Base-by-base conservation (phyloP, 2,888 invertebrate species). In the Sclerodermus sp. region DNA sequence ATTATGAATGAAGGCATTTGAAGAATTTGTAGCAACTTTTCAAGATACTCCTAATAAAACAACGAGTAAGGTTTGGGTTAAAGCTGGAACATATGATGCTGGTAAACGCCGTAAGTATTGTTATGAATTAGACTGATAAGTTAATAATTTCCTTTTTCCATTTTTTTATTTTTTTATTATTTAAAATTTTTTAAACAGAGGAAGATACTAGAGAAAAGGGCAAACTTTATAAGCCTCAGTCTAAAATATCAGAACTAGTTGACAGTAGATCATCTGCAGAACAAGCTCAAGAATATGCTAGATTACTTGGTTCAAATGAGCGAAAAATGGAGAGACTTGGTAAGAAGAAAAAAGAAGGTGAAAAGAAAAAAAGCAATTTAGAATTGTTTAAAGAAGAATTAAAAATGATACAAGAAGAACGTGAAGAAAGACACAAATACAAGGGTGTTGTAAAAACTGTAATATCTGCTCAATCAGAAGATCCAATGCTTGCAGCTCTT, bases 341-440 rank as follows among this genome's bases (percentile, higher is more conserved):
- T 6, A 87, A 78, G 55, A 81, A 86, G 72, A 92, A 91, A 70
- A 90, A 87, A 69, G 86, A 85, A 53, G 85, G 87, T 45, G 90
- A 90, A 60, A 96, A 95, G 76, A 94, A 94, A 77, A 97, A 97
- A 74, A 96, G 95, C 73, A 98, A 99, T 79, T 81, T 99, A 57
- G 99, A 99, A 78, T 81, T 94, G 13, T 99, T 99, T 73, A 99
- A 99, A 78, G 98, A 99, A 77, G 99, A 99, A 80, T 79, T 99
- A 38, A 89, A 95, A 82, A 96, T 96, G 79, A 96, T 97, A 62
- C 99, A 99, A 82, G 96, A 97, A 76, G 97, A 98, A 78, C 84
- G 98, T 18, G 94, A 96, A 72, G 97, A 98, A 73, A 85, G 98
- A 6, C 95, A 96, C 79, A 91, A 92, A 71, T 91, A 91, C 67